Percentiles rank a stretch among this genome's conserved stretches.
Conservation (phyloP, 2,113 vertebrate genomes). For the Neolamprologus fasciatus region DNA sequence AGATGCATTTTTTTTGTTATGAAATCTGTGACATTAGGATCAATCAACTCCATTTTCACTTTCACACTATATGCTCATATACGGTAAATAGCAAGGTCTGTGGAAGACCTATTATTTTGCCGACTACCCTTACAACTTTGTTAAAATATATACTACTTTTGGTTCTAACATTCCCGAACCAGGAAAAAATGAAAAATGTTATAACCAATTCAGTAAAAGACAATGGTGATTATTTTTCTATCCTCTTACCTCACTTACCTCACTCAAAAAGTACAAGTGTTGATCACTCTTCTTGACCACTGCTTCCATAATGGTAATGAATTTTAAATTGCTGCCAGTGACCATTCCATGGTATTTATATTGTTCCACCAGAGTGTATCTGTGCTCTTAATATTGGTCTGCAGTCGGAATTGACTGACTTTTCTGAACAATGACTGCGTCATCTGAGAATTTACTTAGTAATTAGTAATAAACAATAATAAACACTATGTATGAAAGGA, state of each 20-base stretch:
- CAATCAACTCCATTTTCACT: not conserved
- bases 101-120: not conserved
- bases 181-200: not conserved
- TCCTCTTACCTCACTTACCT: not conserved
- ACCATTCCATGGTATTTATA: not conserved
- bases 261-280: not conserved
- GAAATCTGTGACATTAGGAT: not conserved
- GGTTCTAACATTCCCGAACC: not conserved
- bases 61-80: not conserved
- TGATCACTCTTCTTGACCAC: not conserved
- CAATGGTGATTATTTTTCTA: not conserved
- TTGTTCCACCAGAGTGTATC: not conserved
- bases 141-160: not conserved
- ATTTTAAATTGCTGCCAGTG: not conserved
- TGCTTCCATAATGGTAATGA: not conserved
- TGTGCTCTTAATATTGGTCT: not conserved
- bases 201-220: not conserved
- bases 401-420: not conserved
- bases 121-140: not conserved
- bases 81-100: not conserved
- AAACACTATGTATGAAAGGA: not conserved
- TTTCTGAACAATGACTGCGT: fast-evolving
- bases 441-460: not conserved
- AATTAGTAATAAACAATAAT: not conserved
- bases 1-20: not conserved